A percentile compares a stretch with the other conserved stretches of the same genome.
Evolutionary conservation across 2,888 invertebrate species (phyloP).

Genomic region (Prosopocoilus inquinatus): DNA sequence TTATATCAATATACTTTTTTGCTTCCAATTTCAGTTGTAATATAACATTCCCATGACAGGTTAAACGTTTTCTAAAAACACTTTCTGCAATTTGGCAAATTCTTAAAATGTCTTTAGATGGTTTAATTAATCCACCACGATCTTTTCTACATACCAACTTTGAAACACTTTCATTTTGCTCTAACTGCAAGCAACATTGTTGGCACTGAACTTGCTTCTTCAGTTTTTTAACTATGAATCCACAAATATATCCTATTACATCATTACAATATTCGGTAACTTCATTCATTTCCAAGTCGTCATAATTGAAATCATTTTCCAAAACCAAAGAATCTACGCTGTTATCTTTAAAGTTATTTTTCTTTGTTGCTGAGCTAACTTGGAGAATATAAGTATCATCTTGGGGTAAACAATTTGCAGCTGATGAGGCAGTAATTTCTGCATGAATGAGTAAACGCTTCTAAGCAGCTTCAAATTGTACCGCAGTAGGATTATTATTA

Average conservation of each 20-base stretch:
- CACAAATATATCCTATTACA: constrained; percentile 17
- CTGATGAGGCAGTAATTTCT: constrained; percentile 13
- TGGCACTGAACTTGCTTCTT: constrained; percentile 4
- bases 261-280: constrained; percentile 11
- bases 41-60: too few species aligned
- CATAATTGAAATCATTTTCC: not conserved
- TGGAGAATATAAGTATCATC: constrained; percentile 12
- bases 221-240: constrained; percentile 14
- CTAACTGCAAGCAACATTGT: not conserved
- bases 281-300: not conserved
- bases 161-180: too few species aligned
- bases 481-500: constrained; percentile 24
- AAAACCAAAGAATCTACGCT: not conserved
- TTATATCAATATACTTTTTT: not conserved
- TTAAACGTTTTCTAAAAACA: too few species aligned
- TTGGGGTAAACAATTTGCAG: constrained; percentile 13
- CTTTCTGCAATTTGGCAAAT: too few species aligned
- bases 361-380: constrained; percentile 5
- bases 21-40: not conserved
- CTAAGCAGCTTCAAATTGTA: constrained; percentile 25
- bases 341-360: not conserved
- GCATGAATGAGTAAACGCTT: constrained; percentile 20
- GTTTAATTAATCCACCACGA: too few species aligned
- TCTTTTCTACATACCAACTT: too few species aligned
- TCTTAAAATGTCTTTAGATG: too few species aligned